A percentile compares a stretch with the other conserved stretches of the same genome.
Conservation (phyloP, 2,888 invertebrate species). For the Eupeodes latifasciatus region DNA sequence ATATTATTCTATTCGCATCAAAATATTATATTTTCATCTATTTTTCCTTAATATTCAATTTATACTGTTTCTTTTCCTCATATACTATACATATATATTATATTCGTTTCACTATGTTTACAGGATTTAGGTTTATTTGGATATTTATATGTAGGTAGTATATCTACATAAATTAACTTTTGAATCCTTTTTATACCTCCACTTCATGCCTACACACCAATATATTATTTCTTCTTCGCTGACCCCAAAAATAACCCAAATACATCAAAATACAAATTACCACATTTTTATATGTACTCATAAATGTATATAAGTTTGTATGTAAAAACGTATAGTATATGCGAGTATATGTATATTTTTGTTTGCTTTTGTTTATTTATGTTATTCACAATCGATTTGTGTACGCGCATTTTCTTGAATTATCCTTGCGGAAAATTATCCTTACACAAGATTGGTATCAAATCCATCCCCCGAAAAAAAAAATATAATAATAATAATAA, state of each 20-base stretch:
- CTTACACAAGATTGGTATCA: slow-evolving; percentile 53
- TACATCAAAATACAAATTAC: slow-evolving; percentile 24
- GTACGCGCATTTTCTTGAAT: slow-evolving; percentile 69
- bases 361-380: slow-evolving; percentile 32
- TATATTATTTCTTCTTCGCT: slow-evolving; percentile 11
- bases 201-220: no score
- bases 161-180: slow-evolving; percentile 28
- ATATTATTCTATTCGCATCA: no score
- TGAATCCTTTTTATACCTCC: slow-evolving; percentile 1
- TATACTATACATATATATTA: no score
- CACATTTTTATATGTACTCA: slow-evolving; percentile 1
- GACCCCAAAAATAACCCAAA: slow-evolving; percentile 11
- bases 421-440: slow-evolving; percentile 73
- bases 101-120: neutral
- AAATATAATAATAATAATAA: neutral
- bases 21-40: no score
- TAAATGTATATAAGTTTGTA: neutral
- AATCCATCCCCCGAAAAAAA: neutral
- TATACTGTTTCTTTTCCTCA: no score
- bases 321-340: neutral
- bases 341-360: neutral
- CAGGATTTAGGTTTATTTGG: neutral
- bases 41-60: no score
- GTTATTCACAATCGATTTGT: slow-evolving; percentile 67
- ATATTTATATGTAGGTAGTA: neutral